These are phyloP conservation scores for Theodoxus fluviatilis DNA, from an alignment of 2,888 invertebrate genomes.

Conservation along the genomic window DNA sequence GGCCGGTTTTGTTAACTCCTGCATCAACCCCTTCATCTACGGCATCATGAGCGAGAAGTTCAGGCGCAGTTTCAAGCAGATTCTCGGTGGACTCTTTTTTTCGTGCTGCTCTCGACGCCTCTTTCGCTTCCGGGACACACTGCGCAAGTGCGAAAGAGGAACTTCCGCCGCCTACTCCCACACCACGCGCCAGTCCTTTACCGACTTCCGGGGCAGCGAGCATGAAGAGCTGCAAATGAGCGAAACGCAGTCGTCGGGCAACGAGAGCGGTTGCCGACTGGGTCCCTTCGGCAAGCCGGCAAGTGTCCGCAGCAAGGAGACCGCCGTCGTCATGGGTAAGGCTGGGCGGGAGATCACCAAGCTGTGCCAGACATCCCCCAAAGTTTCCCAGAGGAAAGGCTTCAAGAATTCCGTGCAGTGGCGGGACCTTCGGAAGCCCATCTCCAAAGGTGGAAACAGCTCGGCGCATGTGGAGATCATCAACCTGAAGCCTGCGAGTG, in stretches of 20 bases:
- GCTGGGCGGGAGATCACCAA: too few relatives aligned
- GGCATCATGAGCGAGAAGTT: constrained; percentile 67
- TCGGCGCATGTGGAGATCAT: too few relatives aligned
- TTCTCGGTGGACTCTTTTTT: constrained; percentile 39
- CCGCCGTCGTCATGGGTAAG: too few relatives aligned
- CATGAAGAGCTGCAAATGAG: constrained; percentile 27
- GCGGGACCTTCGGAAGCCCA: too few relatives aligned
- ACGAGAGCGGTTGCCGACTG: constrained; percentile 20
- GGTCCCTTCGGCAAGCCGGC: constrained; percentile 18
- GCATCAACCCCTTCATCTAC: constrained; percentile 68
- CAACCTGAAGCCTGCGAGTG: too few relatives aligned
- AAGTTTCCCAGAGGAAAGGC: too few relatives aligned
- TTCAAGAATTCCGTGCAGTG: too few relatives aligned
- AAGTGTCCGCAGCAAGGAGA: too few relatives aligned
- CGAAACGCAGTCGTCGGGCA: constrained; percentile 29
- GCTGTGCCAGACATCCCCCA: too few relatives aligned
- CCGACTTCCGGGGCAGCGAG: constrained; percentile 32
- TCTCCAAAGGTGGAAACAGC: too few relatives aligned
- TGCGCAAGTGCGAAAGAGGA: constrained; percentile 24
- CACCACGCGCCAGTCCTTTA: constrained; percentile 26
- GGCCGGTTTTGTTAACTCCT: constrained; percentile 67
- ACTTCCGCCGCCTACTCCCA: constrained; percentile 20
- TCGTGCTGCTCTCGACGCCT: constrained; percentile 26
- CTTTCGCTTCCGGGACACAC: constrained; percentile 28
- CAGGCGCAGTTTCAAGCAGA: constrained; percentile 58